A percentile compares a stretch with the other conserved stretches of the same genome.
Conservation (phyloP, 2,113 vertebrate genomes). For the Coryphaenoides rupestris region DNA sequence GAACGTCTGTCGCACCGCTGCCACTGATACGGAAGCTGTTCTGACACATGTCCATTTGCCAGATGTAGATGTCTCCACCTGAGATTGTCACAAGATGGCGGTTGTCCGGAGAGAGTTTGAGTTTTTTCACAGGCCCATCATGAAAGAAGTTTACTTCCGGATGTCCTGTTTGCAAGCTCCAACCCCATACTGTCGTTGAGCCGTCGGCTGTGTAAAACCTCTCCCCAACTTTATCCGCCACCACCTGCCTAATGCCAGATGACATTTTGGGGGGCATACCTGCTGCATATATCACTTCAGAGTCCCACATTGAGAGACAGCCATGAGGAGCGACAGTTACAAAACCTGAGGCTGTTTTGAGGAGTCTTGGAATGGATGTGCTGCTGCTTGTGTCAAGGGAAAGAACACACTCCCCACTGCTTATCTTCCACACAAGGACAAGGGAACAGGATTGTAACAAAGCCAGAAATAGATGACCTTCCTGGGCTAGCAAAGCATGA, state of each 20-base stretch:
- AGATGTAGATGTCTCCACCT: conserved; percentile 69
- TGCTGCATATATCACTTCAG: conserved; percentile 57
- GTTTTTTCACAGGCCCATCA: conserved; percentile 57
- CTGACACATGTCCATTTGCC: conserved; percentile 63
- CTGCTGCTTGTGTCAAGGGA: conserved; percentile 49
- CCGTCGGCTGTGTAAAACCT: conserved; percentile 72
- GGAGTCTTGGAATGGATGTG: conserved; percentile 35
- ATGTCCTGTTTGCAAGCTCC: conserved; percentile 50
- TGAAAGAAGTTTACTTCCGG: conserved; percentile 62
- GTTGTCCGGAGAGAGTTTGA: conserved; percentile 57
- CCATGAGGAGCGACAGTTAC: conserved; percentile 55
- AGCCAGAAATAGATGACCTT: conserved; percentile 67
- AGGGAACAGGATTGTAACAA: conserved; percentile 52
- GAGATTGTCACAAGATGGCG: conserved; percentile 64
- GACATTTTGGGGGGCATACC: conserved; percentile 58
- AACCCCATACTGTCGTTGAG: conserved; percentile 66
- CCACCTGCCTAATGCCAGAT: conserved; percentile 48
- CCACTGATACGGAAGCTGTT: conserved; percentile 64
- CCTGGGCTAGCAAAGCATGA: conserved; percentile 59
- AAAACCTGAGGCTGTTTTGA: conserved; percentile 53
- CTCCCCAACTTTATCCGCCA: conserved; percentile 41
- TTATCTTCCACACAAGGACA: conserved; percentile 69
- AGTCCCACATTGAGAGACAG: conserved; percentile 66
- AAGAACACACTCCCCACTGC: conserved; percentile 75
- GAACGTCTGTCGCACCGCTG: conserved; percentile 54